Evolutionary conservation across 2,888 invertebrate genomes (phyloP).

Genomic region (Nomada hirtipes): DNA sequence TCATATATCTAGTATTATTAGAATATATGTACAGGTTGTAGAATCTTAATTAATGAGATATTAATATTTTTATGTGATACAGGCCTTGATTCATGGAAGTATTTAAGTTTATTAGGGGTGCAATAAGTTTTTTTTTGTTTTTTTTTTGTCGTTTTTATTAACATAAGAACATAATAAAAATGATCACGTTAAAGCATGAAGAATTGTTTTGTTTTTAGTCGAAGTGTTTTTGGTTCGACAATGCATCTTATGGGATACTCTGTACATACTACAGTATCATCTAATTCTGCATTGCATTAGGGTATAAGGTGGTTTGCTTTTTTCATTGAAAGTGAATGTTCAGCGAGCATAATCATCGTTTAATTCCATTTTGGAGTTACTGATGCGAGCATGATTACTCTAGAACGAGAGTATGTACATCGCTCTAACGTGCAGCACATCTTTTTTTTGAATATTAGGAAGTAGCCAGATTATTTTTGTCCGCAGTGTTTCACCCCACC

Average conservation of each 20-base stretch:
- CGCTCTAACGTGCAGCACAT: constrained; percentile 36
- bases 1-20: background rate
- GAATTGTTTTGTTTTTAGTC: constrained; percentile 45
- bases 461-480: constrained; percentile 48
- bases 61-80: background rate
- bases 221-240: constrained; percentile 17
- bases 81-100: background rate
- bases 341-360: constrained; percentile 48
- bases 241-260: constrained; percentile 57
- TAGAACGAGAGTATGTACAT: constrained; percentile 7
- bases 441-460: constrained; percentile 44
- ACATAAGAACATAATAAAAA: background rate
- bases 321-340: constrained; percentile 63
- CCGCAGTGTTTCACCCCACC: constrained; percentile 33
- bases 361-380: constrained; percentile 19
- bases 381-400: constrained; percentile 25
- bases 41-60: constrained; percentile 2
- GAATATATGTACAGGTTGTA: constrained; percentile 11
- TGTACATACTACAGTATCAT: constrained; percentile 69
- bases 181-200: constrained; percentile 36
- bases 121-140: background rate
- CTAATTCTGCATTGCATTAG: constrained; percentile 69
- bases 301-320: constrained; percentile 71
- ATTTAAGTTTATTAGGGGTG: constrained; percentile 34
- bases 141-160: background rate